Conservation (phyloP, 1,140 invertebrate genomes). For the Drosophila watanabei region DNA sequence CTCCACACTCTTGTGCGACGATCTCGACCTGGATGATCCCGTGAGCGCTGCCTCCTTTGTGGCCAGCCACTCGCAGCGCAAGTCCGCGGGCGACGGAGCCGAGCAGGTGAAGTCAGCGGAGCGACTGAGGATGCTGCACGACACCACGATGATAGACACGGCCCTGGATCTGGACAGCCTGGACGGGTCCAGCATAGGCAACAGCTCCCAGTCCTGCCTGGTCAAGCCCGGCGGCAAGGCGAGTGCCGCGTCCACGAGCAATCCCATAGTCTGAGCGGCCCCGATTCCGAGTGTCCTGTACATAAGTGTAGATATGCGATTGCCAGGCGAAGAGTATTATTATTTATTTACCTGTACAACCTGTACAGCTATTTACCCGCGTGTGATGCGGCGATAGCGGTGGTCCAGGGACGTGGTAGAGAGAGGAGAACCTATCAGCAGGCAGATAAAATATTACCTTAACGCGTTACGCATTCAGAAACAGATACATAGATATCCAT, state of each 20-base stretch:
- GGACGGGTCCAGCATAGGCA: conserved; percentile 85
- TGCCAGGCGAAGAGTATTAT: conserved; percentile 41
- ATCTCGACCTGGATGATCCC: conserved; percentile 85
- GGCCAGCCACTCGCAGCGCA: conserved; percentile 41
- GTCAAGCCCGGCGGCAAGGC: conserved; percentile 72
- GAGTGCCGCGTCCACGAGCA: conserved; percentile 22
- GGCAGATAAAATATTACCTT: conserved; percentile 81
- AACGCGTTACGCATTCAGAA: conserved; percentile 77
- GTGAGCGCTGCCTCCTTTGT: conserved; percentile 78
- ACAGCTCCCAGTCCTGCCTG: conserved; percentile 80
- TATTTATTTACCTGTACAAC: conserved; percentile 33
- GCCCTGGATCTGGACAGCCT: conserved; percentile 94
- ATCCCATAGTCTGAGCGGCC: conserved; percentile 60
- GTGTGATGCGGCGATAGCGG: conserved; percentile 19
- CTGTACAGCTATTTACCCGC: not conserved
- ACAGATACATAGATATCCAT: conserved; percentile 36
- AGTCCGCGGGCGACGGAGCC: conserved; percentile 60
- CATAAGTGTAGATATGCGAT: conserved; percentile 61
- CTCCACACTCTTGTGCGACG: conserved; percentile 78
- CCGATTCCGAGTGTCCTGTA: conserved; percentile 17
- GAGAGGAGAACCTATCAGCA: conserved; percentile 62
- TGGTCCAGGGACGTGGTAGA: conserved; percentile 31
- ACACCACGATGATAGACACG: conserved; percentile 95
- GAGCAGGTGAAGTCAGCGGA: conserved; percentile 86
- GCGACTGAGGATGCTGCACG: conserved; percentile 90